These are phyloP conservation scores for Oenanthe melanoleuca DNA, from an alignment of 2,113 vertebrate species.

Conservation along the genomic window DNA sequence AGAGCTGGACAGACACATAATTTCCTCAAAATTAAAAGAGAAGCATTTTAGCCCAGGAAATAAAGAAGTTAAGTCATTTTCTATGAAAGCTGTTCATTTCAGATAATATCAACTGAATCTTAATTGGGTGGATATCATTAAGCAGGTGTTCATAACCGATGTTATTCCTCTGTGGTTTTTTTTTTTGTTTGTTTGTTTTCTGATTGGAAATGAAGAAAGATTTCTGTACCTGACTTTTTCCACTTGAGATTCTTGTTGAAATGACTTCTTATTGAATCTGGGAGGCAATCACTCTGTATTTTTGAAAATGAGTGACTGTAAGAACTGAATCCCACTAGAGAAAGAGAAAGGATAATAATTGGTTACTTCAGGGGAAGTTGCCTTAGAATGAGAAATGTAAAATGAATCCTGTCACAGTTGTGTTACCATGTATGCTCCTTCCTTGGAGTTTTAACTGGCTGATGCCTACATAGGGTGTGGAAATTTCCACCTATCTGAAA, in stretches of 20 bases:
- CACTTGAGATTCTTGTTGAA: background rate
- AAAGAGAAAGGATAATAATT: background rate
- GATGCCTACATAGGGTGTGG: background rate
- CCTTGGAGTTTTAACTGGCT: background rate
- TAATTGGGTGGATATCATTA: background rate
- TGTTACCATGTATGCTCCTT: background rate
- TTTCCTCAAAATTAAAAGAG: background rate
- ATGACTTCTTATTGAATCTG: background rate
- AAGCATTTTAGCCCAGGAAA: background rate
- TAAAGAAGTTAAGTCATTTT: background rate
- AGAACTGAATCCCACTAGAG: background rate
- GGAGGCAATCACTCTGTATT: background rate
- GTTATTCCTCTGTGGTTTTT: background rate
- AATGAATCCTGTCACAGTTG: background rate
- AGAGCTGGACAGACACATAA: background rate
- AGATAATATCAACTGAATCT: background rate
- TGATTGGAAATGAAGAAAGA: background rate
- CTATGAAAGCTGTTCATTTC: background rate
- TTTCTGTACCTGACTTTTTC: background rate
- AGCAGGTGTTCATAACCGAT: background rate
- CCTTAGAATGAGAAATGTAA: background rate
- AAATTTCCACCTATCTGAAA: background rate
- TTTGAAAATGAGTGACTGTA: background rate
- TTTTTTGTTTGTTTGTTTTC: background rate
- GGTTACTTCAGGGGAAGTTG: background rate